A percentile compares a stretch with the other conserved stretches of the same genome.
Evolutionary conservation across 2,888 invertebrate species (phyloP).

Genomic region (Podotricha telesiphe): DNA sequence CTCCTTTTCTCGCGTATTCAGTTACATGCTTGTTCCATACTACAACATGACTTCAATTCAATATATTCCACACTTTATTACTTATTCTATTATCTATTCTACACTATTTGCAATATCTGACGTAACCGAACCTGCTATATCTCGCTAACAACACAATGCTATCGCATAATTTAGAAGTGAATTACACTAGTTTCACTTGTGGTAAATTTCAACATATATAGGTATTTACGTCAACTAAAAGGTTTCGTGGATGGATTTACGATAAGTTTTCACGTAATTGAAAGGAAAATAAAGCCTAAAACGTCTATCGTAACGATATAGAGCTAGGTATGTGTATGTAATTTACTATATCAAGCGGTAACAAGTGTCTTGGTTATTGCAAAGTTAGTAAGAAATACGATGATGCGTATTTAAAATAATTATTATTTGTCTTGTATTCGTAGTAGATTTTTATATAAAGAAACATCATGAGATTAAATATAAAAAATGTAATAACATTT

Average conservation of each 20-base stretch:
- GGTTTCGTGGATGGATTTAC: constrained; percentile 15
- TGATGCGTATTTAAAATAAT: not conserved
- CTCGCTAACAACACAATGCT: constrained; percentile 40
- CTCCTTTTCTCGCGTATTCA: constrained; percentile 21
- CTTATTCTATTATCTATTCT: constrained; percentile 33
- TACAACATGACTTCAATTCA: constrained; percentile 24
- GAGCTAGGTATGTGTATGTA: constrained; percentile 3
- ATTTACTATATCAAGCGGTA: not conserved
- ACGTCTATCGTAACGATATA: constrained; percentile 5
- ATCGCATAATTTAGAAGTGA: constrained; percentile 46
- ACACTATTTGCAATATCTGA: constrained; percentile 30
- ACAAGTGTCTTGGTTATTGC: not conserved
- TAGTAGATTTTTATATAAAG: not conserved
- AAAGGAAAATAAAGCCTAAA: constrained; percentile 21
- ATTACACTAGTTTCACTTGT: constrained; percentile 44
- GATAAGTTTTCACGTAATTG: constrained; percentile 24
- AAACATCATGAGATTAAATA: no score
- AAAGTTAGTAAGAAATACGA: not conserved
- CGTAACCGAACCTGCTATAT: constrained; percentile 37
- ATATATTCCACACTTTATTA: constrained; percentile 38
- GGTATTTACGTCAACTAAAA: constrained; percentile 23
- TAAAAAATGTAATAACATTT: no score
- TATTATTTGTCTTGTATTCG: not conserved
- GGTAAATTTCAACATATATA: not conserved
- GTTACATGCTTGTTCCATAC: constrained; percentile 17